Base-by-base conservation (phyloP, 2,888 invertebrate genomes). In the Leptopilina syphax region DNA sequence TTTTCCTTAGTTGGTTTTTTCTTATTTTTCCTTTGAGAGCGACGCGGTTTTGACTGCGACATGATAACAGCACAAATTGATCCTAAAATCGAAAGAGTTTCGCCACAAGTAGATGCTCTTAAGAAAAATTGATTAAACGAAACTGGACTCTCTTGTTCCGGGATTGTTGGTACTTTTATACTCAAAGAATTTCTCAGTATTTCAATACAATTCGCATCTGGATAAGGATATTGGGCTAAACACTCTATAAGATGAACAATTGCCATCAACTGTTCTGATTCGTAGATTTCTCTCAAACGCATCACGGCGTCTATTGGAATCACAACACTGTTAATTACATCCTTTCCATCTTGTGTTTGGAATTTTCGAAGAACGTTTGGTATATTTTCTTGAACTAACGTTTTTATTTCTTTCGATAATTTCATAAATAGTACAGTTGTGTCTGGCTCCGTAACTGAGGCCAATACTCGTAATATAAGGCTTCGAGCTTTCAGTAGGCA, bases 91-190 rank as follows among this genome's bases (percentile, higher is more conserved):
- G 90, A 89, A 57, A 92, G 86, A 41, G 91, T 90, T 84, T 92
- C 92, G 18, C 92, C 89, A 78, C 91, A 91, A 3, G 92, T 92
- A n/a, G 91, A 85, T 34, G 91, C 91, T 83, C 92, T 84, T 10
- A 92, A 81, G 34, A 92, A 84, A 70, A 89, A 89, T 54, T 86
- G 80, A 81, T 88, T 90, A 80, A 89, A 92, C 27, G 91, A 89
- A 70, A 88, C 86, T 18, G 91, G 88, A 9, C 79, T 81, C 9
- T 87, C 86, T 13, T 84, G 83, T 24, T 88, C 87, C 7, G 89
- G 90, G 6, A 91, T 84, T 8, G 88, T 82, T 79, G 89, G 78
- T 10, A 89, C 83, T 77, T 84, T 80, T 3, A 92, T 85, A 68
- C 89, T 87, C 24, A 84, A 83, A 3, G 89, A 84, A 0, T 83